Conservation (phyloP, 2,113 vertebrate species). For the Scophthalmus maximus region DNA sequence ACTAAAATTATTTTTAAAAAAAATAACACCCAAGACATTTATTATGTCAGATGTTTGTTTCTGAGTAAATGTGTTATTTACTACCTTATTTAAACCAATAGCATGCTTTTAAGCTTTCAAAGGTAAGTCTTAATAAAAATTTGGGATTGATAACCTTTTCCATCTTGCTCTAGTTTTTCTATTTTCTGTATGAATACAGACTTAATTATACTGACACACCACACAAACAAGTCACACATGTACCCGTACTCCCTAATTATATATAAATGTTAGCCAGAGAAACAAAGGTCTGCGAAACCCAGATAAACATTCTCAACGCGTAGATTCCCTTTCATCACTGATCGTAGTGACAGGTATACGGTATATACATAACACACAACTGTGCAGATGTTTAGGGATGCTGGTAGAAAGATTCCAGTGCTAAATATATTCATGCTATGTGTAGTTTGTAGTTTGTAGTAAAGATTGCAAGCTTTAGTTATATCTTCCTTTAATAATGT, state of each 20-base stretch:
- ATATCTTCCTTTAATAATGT: no score
- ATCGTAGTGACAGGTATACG: neutral
- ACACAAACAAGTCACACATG: neutral
- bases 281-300: slow-evolving; percentile 1
- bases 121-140: no score
- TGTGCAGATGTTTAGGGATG: slow-evolving; percentile 6
- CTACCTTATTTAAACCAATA: no score
- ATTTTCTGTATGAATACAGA: neutral
- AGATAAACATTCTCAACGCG: neutral
- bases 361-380: neutral
- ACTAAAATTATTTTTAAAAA: no score
- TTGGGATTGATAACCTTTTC: neutral
- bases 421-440: neutral
- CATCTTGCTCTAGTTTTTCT: neutral
- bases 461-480: no score
- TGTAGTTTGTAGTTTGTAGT: no score
- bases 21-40: no score
- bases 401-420: neutral
- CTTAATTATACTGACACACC: neutral
- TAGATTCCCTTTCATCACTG: slow-evolving; percentile 3
- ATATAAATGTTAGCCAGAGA: slow-evolving; percentile 7
- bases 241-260: neutral
- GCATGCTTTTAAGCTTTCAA: no score
- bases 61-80: no score
- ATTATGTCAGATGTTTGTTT: no score